These are phyloP conservation scores for Temnopleurus reevesii DNA, from an alignment of 53 echinoderm and acorn worm genomes.

Conservation along the genomic window DNA sequence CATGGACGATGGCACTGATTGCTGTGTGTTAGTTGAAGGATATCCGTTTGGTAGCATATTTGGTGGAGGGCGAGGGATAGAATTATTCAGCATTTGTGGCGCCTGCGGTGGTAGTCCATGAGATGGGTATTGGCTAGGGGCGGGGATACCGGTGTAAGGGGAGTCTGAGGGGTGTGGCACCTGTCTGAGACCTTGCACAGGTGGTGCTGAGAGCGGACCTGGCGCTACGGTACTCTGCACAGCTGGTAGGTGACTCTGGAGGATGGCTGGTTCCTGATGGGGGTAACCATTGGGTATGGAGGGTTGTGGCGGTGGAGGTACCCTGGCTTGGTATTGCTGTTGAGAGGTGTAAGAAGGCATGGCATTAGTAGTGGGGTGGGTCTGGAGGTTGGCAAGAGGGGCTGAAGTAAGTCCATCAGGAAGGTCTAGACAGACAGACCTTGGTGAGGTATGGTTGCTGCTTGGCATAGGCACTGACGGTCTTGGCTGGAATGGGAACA, in stretches of 20 bases:
- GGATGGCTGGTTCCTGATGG: not conserved
- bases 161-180: not conserved
- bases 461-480: not conserved
- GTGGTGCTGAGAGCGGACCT: not conserved
- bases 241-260: not conserved
- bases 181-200: not conserved
- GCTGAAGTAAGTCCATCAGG: conserved; percentile 4
- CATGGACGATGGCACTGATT: not conserved
- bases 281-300: conserved; percentile 5
- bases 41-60: not conserved
- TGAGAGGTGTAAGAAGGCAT: not conserved
- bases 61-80: not conserved
- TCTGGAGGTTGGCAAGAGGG: not conserved
- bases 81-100: conserved; percentile 33
- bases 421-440: not conserved
- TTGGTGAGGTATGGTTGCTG: not conserved
- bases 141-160: not conserved
- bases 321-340: not conserved
- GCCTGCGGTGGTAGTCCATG: not conserved
- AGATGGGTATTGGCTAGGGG: not conserved
- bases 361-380: not conserved
- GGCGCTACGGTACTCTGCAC: not conserved
- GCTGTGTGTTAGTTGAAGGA: not conserved
- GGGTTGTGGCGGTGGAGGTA: not conserved
- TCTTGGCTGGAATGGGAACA: not conserved